Evolutionary conservation across 2,888 invertebrate species (phyloP), one percentile per base, ranked within the genome.

Genomic region (Disparrhopalites patrizii): DNA sequence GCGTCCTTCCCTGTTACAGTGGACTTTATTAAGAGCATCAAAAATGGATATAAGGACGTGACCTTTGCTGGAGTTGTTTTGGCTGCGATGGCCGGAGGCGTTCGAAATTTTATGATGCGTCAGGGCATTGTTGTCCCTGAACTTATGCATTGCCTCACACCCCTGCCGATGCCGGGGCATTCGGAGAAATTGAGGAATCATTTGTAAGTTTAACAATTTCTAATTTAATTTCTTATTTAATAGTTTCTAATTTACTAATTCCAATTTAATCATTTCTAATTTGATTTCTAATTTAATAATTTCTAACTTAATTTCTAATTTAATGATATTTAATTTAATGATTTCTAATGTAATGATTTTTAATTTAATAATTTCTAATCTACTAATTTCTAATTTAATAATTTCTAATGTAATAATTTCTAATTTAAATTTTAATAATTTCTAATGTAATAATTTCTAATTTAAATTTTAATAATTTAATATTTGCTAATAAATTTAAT

Each of bases 61-160:
- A 63, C 68, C 8, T 67, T 70, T 13, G 71, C 70, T n/a, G 69
- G 67, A 13, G 71, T 72, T 25, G 47, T 74, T 8, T 28, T 69
- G 20, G 70, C 72, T 3, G 74, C 71, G 1, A 55, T 71, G 54
- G 70, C 70, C 1, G 73, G 74, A 27, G 74, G 71, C 13, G 66
- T 74, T 2, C 27, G 67, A 25, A 67, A 62, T 20, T 74, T 69
- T 58, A 55, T 73, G 63, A 64, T 52, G 13, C 57, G 64, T 2
- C 63, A 64, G 20, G 65, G 67, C 7, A 27, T 60, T 1, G 54
- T 33, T 25, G 69, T 72, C 33, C 67, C 62, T 13, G n/a, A 40
- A 20, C 33, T 20, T 5, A 60, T 67, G 20, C 51, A 40, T 33
- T 27, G 43, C 38, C 28, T 67, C 40, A 67, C 67, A 5, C 58